Evolutionary conservation across 2,113 vertebrate species (phyloP).

Genomic region (Origma solitaria): DNA sequence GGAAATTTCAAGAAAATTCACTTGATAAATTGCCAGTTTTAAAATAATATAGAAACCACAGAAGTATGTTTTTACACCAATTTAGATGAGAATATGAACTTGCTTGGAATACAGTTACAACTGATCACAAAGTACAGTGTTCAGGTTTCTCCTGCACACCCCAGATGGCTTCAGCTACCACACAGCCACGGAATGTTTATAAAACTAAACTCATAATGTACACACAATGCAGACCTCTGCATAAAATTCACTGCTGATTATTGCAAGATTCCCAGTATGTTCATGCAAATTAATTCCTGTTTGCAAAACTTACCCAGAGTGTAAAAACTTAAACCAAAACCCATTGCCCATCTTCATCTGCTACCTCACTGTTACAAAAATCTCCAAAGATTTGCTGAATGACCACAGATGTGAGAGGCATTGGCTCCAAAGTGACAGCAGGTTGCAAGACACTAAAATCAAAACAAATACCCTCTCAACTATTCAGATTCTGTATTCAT

Average conservation of each 20-base stretch:
- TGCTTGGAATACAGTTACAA: conserved; percentile 55
- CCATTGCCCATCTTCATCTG: background rate
- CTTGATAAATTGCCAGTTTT: conserved; percentile 63
- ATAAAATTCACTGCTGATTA: background rate
- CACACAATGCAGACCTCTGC: background rate
- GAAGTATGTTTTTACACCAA: conserved; percentile 58
- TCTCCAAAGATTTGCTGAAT: background rate
- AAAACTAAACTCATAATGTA: background rate
- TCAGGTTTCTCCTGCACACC: conserved; percentile 3
- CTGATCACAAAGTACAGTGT: background rate
- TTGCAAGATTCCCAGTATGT: background rate
- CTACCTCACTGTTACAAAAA: background rate
- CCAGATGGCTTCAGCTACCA: background rate
- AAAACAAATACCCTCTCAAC: background rate
- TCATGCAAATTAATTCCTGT: background rate
- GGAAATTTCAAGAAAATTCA: conserved; percentile 67
- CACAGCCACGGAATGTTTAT: background rate
- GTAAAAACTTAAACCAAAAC: background rate
- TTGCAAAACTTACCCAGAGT: background rate
- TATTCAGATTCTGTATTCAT: background rate
- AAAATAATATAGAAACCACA: conserved; percentile 58
- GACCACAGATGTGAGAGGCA: background rate
- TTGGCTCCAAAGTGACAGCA: background rate
- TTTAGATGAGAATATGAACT: conserved; percentile 62
- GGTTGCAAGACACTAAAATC: background rate